phyloP scores from a whole-genome alignment of 1,140 invertebrate species.

The Drosophila orosa region DNA sequence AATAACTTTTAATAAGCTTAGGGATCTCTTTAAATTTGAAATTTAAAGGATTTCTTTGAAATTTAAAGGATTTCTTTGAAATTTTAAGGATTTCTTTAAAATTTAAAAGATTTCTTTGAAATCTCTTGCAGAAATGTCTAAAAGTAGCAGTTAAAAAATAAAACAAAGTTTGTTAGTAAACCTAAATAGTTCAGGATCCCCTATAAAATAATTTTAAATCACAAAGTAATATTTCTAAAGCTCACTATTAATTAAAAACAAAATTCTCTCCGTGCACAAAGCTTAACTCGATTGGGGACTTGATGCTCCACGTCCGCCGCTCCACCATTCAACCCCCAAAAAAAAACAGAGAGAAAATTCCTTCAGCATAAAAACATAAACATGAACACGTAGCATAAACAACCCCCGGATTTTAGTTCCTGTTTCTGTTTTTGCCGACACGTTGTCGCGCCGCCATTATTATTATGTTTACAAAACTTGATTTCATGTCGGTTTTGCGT shows the following conservation, averaged over 20 bases:
- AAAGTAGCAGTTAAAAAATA: no score
- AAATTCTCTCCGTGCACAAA: slow-evolving; percentile 22
- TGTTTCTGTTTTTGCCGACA: slow-evolving; percentile 56
- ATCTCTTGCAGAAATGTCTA: no score
- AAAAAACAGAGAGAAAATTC: background rate
- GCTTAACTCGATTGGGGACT: slow-evolving; percentile 34
- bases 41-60: no score
- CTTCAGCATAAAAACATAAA: slow-evolving; percentile 29
- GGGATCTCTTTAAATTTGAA: no score
- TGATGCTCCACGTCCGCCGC: slow-evolving; percentile 7
- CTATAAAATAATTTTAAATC: no score
- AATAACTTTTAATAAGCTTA: no score
- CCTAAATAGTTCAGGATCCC: no score
- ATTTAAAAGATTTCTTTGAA: no score
- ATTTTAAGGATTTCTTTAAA: no score
- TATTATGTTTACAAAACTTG: slow-evolving; percentile 53
- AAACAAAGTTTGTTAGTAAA: no score
- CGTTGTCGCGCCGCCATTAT: slow-evolving; percentile 64
- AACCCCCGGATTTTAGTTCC: slow-evolving; percentile 48
- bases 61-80: no score
- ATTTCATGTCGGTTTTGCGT: slow-evolving; percentile 6
- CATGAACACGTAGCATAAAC: slow-evolving; percentile 44
- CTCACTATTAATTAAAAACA: background rate
- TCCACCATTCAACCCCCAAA: slow-evolving; percentile 44
- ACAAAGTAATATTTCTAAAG: no score